A percentile compares a stretch with the other conserved stretches of the same genome.
phyloP scores from a whole-genome alignment of 2,888 invertebrate genomes.

The Drosophila cognata region DNA sequence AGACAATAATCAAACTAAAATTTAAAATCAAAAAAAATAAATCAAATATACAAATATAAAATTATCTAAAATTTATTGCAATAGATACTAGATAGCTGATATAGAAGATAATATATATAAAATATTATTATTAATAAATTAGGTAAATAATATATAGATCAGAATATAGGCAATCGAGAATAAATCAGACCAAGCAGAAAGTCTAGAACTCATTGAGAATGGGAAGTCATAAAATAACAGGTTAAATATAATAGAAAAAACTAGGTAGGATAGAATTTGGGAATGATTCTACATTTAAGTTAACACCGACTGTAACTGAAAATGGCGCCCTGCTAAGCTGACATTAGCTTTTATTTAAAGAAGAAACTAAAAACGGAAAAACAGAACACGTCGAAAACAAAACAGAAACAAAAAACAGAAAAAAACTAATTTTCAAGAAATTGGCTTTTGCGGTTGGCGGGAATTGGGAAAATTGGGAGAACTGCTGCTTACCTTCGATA shows the following conservation, averaged over 20 bases:
- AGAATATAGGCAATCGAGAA: neutral
- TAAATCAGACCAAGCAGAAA: neutral
- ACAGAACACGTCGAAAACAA: constrained; percentile 34
- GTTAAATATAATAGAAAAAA: neutral
- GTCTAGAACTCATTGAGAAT: neutral
- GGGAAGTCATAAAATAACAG: neutral
- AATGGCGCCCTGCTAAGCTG: neutral
- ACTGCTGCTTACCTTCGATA: constrained; percentile 73
- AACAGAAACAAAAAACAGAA: neutral
- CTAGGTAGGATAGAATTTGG: neutral
- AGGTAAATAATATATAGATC: neutral
- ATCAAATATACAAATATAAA: neutral
- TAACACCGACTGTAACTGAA: neutral
- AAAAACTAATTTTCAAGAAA: constrained; percentile 11
- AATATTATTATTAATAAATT: neutral
- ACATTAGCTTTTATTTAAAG: neutral
- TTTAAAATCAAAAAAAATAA: neutral
- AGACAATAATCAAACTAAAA: neutral
- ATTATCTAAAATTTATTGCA: too few species aligned
- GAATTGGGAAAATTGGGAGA: neutral
- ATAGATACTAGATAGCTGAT: neutral
- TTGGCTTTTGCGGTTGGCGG: neutral
- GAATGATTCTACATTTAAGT: neutral
- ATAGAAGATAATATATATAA: neutral
- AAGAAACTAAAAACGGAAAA: neutral